Evolutionary conservation across 1,140 invertebrate genomes (phyloP).

Genomic region (Vanessa atalanta): DNA sequence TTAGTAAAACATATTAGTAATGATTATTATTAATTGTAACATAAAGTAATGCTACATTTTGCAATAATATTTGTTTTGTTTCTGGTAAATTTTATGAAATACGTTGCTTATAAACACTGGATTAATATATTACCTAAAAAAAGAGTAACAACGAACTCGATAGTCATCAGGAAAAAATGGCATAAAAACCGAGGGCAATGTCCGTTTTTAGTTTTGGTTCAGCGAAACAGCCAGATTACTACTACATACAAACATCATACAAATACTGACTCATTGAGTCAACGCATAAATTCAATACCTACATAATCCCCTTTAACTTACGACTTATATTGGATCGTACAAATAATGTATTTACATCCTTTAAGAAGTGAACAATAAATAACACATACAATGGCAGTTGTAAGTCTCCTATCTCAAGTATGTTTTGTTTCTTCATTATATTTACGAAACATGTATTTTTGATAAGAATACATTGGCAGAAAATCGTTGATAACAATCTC

Average conservation of each 20-base stretch:
- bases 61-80: neutral
- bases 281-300: constrained; percentile 13
- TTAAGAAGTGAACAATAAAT: neutral
- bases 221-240: constrained; percentile 59
- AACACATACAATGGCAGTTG: neutral
- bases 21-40: too few species aligned
- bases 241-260: constrained; percentile 52
- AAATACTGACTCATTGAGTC: constrained; percentile 52
- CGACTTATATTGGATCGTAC: constrained; percentile 13
- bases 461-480: neutral
- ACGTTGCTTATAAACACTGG: constrained; percentile 14
- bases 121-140: constrained; percentile 2
- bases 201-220: constrained; percentile 73
- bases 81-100: constrained; percentile 12
- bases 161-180: constrained; percentile 50
- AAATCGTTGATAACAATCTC: neutral
- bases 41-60: too few species aligned
- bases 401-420: constrained; percentile 2
- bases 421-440: constrained; percentile 10
- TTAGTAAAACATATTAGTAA: too few species aligned
- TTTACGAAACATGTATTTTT: neutral
- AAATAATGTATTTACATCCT: constrained; percentile 8
- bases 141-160: constrained; percentile 42
- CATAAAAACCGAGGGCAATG: constrained; percentile 67
- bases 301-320: constrained; percentile 11